phyloP scores from a whole-genome alignment of 2,888 invertebrate genomes.

The Drosophila mercatorum region DNA sequence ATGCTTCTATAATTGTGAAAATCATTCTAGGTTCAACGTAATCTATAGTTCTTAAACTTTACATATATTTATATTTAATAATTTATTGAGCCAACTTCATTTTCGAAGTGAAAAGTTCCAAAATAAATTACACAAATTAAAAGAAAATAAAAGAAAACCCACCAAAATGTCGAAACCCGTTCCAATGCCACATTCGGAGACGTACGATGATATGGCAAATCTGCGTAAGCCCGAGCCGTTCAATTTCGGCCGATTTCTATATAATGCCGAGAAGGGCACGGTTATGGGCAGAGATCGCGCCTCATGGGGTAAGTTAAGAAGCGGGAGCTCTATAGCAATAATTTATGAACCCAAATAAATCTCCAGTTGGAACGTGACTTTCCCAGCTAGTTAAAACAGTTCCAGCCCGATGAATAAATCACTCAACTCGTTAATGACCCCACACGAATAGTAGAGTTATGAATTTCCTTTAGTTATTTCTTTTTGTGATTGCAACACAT shows the following conservation, averaged over 20 bases:
- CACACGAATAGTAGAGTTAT: not conserved
- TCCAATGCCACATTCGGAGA: conserved; percentile 69
- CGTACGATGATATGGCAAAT: conserved; percentile 76
- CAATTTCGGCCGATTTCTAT: conserved; percentile 83
- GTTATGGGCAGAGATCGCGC: conserved; percentile 87
- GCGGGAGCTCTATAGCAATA: not conserved
- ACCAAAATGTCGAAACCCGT: conserved; percentile 82
- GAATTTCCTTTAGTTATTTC: not conserved
- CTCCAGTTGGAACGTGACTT: conserved; percentile 6
- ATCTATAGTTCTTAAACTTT: not conserved
- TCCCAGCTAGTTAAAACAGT: not conserved
- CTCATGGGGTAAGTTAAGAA: conserved; percentile 88
- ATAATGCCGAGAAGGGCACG: conserved; percentile 87
- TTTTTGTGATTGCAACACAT: conserved; percentile 26
- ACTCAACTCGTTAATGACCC: conserved; percentile 13
- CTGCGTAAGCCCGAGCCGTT: conserved; percentile 82
- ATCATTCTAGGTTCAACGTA: conserved; percentile 5
- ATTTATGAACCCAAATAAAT: not conserved
- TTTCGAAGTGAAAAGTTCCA: conserved; percentile 21
- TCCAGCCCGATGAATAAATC: conserved; percentile 10
- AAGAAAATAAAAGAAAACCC: conserved; percentile 26
- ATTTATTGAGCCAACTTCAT: conserved; percentile 20
- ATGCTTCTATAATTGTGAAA: not conserved
- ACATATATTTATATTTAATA: not conserved
- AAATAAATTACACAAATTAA: conserved; percentile 7